Evolutionary conservation across 2,113 vertebrate species (phyloP).

Genomic region (Charadrius vociferus): DNA sequence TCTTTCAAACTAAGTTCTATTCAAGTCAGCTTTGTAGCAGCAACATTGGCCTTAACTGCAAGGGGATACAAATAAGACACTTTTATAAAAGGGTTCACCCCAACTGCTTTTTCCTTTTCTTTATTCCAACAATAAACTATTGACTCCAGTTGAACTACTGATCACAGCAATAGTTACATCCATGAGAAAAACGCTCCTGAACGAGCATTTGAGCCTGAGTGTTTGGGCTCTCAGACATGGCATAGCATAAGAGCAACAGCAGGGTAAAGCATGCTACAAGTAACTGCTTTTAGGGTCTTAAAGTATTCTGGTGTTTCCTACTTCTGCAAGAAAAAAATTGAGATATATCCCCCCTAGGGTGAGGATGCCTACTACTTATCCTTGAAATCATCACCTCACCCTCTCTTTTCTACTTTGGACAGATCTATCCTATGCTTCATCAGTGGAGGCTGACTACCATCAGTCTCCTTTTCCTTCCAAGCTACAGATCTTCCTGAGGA

Average conservation of each 20-base stretch:
- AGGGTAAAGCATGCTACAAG: not conserved
- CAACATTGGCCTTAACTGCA: not conserved
- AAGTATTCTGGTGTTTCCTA: not conserved
- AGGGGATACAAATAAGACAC: not conserved
- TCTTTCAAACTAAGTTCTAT: not conserved
- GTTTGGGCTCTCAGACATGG: not conserved
- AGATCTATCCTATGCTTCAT: not conserved
- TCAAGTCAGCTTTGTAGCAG: not conserved
- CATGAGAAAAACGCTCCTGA: not conserved
- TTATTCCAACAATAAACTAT: not conserved
- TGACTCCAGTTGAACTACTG: not conserved
- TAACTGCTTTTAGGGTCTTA: not conserved
- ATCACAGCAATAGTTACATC: not conserved
- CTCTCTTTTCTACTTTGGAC: not conserved
- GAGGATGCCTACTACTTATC: not conserved
- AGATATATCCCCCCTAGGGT: fast-evolving
- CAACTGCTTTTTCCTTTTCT: not conserved
- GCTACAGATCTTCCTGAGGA: not conserved
- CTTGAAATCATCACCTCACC: not conserved
- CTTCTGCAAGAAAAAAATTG: not conserved
- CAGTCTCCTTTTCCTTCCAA: not conserved
- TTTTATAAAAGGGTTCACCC: not conserved
- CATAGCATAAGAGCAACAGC: not conserved
- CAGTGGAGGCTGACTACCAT: not conserved
- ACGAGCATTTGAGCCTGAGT: not conserved